phyloP scores from a whole-genome alignment of 2,888 invertebrate species.

The Emmelina monodactyla region DNA sequence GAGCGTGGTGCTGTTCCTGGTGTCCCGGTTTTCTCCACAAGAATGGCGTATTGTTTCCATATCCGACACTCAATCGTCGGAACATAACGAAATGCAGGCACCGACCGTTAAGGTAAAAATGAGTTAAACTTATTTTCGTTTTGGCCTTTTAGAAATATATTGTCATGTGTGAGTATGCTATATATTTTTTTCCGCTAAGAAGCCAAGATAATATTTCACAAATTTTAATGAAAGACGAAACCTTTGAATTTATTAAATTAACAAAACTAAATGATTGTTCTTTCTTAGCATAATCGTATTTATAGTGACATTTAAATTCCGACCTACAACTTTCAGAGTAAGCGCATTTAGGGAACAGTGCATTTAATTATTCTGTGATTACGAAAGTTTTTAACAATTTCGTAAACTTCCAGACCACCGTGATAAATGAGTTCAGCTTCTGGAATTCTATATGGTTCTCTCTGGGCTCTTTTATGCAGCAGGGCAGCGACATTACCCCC shows the following conservation, averaged over 20 bases:
- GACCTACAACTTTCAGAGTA: no score
- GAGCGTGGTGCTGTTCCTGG: slow-evolving; percentile 93
- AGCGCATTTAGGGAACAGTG: no score
- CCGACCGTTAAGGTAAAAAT: slow-evolving; percentile 32
- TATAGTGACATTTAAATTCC: background rate
- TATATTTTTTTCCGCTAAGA: no score
- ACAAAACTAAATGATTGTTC: no score
- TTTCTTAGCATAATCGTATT: no score
- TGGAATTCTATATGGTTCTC: slow-evolving; percentile 98
- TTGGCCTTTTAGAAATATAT: no score
- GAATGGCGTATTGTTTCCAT: slow-evolving; percentile 85
- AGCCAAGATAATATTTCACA: no score
- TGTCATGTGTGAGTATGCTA: no score
- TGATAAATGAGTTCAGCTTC: slow-evolving; percentile 93
- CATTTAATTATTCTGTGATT: no score
- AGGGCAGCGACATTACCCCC: slow-evolving; percentile 96
- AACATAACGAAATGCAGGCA: slow-evolving; percentile 31
- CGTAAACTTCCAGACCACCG: slow-evolving; percentile 59
- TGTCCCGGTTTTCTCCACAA: slow-evolving; percentile 94
- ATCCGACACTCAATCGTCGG: slow-evolving; percentile 30
- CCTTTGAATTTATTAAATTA: no score
- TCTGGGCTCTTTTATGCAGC: slow-evolving; percentile 97
- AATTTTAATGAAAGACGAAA: no score
- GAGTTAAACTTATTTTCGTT: background rate
- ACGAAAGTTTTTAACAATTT: background rate